Conservation (phyloP, 2,888 invertebrate genomes). For the Spodoptera picta region DNA sequence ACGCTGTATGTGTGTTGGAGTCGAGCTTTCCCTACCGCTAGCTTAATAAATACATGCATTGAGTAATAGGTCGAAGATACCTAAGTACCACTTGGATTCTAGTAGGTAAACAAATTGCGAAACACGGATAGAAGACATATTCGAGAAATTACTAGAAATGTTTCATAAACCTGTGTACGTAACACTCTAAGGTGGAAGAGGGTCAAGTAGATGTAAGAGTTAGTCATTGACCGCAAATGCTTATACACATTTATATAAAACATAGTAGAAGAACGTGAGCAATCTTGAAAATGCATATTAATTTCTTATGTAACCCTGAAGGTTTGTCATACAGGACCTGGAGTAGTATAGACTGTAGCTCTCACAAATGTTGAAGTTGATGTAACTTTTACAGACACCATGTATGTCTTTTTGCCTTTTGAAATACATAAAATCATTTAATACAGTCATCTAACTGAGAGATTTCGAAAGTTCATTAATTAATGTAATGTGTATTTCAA, state of each 20-base stretch:
- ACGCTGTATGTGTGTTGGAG: no score
- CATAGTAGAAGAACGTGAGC: neutral
- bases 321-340: no score
- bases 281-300: neutral
- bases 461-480: no score
- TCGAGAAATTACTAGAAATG: constrained; percentile 13
- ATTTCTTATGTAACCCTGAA: no score
- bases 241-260: constrained; percentile 2
- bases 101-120: constrained; percentile 14
- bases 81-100: constrained; percentile 3
- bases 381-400: no score
- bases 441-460: no score
- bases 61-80: constrained; percentile 9
- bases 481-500: no score
- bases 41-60: constrained; percentile 15
- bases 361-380: no score
- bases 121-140: constrained; percentile 13
- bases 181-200: constrained; percentile 14
- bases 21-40: no score
- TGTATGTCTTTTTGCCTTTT: no score
- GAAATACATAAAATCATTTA: no score
- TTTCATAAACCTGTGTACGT: constrained; percentile 16
- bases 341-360: no score
- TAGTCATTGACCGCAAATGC: constrained; percentile 19
- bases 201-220: constrained; percentile 23